Evolutionary conservation across 2,888 invertebrate genomes (phyloP).

Genomic region (Aricia artaxerxes): DNA sequence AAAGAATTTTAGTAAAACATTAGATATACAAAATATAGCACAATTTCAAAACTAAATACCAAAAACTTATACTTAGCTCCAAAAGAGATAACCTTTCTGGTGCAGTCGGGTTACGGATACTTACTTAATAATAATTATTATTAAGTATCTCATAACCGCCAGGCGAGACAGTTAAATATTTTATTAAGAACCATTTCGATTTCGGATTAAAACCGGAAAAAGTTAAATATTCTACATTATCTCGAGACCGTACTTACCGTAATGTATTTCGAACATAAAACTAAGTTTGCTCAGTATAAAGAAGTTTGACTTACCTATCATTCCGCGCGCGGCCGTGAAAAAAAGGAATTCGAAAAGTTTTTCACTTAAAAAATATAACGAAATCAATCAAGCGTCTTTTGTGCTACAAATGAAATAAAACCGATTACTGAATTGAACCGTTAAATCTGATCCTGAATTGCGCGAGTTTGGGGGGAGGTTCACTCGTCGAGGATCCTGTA

Average conservation of each 20-base stretch:
- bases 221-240: background rate
- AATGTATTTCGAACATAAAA: conserved; percentile 4
- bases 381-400: background rate
- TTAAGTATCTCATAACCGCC: too few relatives aligned
- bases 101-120: too few relatives aligned
- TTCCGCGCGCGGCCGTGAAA: conserved; percentile 58
- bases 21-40: too few relatives aligned
- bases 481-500: conserved; percentile 63
- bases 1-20: too few relatives aligned
- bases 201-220: background rate
- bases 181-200: background rate
- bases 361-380: conserved; percentile 34
- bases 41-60: too few relatives aligned
- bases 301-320: conserved; percentile 68
- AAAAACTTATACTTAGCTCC: too few relatives aligned
- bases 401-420: background rate
- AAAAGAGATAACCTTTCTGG: too few relatives aligned
- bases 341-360: conserved; percentile 65
- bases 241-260: background rate
- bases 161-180: background rate
- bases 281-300: conserved; percentile 2
- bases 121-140: too few relatives aligned
- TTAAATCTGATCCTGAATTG: conserved; percentile 4
- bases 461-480: conserved; percentile 48
- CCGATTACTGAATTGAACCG: background rate